Conservation (phyloP, 2,113 vertebrate genomes). For the Pica pica region DNA sequence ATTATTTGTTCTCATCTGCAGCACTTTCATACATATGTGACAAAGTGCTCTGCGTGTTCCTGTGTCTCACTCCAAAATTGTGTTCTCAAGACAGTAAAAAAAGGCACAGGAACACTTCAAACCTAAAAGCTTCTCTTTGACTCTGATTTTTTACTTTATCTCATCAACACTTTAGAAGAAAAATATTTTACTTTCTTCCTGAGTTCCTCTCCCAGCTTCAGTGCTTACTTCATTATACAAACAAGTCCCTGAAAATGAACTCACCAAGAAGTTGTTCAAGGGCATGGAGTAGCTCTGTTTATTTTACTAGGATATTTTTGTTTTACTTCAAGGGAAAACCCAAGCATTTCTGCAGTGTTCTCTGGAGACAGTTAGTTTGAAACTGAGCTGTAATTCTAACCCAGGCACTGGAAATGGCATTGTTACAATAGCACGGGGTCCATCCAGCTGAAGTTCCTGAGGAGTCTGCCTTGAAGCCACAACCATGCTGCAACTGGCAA, state of each 20-base stretch:
- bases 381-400: background rate
- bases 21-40: background rate
- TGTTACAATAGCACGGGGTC: rapidly evolving
- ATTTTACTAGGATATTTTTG: background rate
- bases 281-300: background rate
- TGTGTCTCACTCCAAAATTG: background rate
- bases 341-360: background rate
- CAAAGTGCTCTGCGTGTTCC: background rate
- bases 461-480: background rate
- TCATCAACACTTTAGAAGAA: background rate
- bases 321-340: background rate
- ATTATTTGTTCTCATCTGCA: background rate
- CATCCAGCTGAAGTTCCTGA: background rate
- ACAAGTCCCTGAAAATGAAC: background rate
- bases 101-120: background rate
- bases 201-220: background rate
- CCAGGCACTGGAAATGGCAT: background rate
- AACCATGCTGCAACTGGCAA: background rate
- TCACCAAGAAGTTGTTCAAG: background rate
- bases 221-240: background rate
- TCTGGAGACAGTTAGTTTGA: background rate
- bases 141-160: background rate
- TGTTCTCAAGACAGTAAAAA: background rate
- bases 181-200: background rate
- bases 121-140: background rate